Conservation (phyloP, 2,888 invertebrate genomes). For the Drosophila prostipennis region DNA sequence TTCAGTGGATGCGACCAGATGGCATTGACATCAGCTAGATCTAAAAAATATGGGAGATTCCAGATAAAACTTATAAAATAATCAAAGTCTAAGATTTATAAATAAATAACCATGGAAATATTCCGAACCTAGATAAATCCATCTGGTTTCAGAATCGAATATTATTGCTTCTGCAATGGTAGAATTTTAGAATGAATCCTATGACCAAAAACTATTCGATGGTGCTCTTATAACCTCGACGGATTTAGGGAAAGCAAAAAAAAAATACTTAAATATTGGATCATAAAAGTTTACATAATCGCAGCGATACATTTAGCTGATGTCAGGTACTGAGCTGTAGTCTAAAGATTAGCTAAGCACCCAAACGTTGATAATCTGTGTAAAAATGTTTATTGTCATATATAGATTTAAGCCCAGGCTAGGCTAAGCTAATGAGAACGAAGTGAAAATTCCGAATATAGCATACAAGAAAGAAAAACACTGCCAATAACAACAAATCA, state of each 20-base stretch:
- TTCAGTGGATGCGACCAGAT: background rate
- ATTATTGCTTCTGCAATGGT: too few relatives aligned
- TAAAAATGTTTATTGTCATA: constrained; percentile 36
- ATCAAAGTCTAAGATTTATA: background rate
- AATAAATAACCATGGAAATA: background rate
- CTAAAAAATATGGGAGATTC: background rate
- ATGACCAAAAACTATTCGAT: background rate
- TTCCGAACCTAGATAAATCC: background rate
- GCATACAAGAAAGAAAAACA: constrained; percentile 17
- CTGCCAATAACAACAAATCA: constrained; percentile 25
- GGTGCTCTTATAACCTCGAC: background rate
- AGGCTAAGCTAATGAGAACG: constrained; percentile 18
- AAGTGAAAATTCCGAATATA: constrained; percentile 40
- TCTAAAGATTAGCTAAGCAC: constrained; percentile 29
- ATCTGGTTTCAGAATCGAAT: background rate
- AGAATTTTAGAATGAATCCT: too few relatives aligned
- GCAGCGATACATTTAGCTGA: background rate
- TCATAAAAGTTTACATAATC: background rate
- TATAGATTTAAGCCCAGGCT: constrained; percentile 8
- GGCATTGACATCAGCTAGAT: constrained; percentile 1
- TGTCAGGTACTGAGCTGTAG: constrained; percentile 3
- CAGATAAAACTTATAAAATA: too few relatives aligned
- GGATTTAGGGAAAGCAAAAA: too few relatives aligned
- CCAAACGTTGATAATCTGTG: constrained; percentile 36
- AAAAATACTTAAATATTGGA: background rate